Percentiles rank a stretch among this genome's conserved stretches.
Conservation (phyloP, 1,140 invertebrate genomes). For the Euwallacea fornicatus region DNA sequence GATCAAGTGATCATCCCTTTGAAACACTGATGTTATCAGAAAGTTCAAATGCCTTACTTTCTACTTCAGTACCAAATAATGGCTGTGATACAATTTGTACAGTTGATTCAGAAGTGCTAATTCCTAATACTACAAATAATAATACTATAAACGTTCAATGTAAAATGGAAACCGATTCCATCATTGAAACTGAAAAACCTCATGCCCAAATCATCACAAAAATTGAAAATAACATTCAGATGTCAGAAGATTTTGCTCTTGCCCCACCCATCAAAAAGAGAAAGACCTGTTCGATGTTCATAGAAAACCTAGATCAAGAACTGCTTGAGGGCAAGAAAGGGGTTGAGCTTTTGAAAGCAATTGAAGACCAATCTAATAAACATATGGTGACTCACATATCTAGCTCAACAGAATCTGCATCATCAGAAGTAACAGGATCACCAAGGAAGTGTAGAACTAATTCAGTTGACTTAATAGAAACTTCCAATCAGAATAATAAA, state of each 20-base stretch:
- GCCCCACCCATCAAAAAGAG: constrained; percentile 37
- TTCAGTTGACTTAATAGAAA: constrained; percentile 42
- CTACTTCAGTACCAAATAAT: constrained; percentile 36
- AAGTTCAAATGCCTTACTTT: constrained; percentile 25
- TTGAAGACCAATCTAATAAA: constrained; percentile 49
- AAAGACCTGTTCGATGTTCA: constrained; percentile 39
- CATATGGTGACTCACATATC: constrained; percentile 40
- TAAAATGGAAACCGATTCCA: constrained; percentile 33
- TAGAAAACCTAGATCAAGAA: constrained; percentile 43
- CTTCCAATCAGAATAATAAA: constrained; percentile 35
- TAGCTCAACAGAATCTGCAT: constrained; percentile 39
- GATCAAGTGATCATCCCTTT: constrained; percentile 1
- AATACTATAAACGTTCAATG: constrained; percentile 37
- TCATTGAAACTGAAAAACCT: not conserved
- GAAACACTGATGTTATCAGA: not conserved
- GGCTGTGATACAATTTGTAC: constrained; percentile 44
- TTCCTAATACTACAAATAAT: constrained; percentile 30
- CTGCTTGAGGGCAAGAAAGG: constrained; percentile 47
- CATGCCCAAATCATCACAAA: not conserved
- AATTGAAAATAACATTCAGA: constrained; percentile 6
- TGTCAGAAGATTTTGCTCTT: constrained; percentile 16
- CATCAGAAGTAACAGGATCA: constrained; percentile 35
- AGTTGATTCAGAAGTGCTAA: constrained; percentile 10
- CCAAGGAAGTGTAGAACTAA: constrained; percentile 46
- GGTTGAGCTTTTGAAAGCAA: constrained; percentile 47